These are phyloP conservation scores for Syrista parreyssii DNA, from an alignment of 2,888 invertebrate genomes.

Conservation along the genomic window DNA sequence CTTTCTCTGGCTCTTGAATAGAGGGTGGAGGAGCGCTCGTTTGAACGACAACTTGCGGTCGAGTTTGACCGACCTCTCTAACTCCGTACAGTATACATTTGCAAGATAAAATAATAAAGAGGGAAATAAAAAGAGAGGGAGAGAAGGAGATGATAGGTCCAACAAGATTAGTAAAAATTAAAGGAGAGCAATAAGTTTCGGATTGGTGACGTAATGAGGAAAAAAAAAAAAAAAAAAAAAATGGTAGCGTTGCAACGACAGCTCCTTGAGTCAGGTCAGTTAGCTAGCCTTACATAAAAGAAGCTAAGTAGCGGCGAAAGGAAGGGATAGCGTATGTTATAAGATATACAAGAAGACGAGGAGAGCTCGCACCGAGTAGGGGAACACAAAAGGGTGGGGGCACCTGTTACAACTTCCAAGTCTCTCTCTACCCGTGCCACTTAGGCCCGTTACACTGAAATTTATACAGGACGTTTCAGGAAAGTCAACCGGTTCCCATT, in stretches of 20 bases:
- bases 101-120: background rate
- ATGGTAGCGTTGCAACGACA: background rate
- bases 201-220: background rate
- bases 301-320: constrained; percentile 15
- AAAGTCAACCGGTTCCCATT: background rate
- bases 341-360: constrained; percentile 9
- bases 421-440: constrained; percentile 13
- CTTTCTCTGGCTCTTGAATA: background rate
- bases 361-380: constrained; percentile 3
- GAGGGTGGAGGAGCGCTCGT: background rate
- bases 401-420: constrained; percentile 48
- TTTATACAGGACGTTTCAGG: background rate
- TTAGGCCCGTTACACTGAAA: constrained; percentile 2
- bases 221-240: background rate
- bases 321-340: constrained; percentile 13
- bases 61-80: background rate
- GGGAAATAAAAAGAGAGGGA: no score
- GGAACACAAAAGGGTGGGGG: constrained; percentile 26
- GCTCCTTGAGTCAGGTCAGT: constrained; percentile 46
- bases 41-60: background rate
- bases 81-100: background rate
- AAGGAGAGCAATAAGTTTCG: background rate
- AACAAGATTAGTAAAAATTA: background rate
- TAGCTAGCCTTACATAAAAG: constrained; percentile 47
- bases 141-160: background rate